Evolutionary conservation across 2,888 invertebrate genomes (phyloP), one percentile per base, ranked within the genome.

Genomic region (Dryadula phaetusa): DNA sequence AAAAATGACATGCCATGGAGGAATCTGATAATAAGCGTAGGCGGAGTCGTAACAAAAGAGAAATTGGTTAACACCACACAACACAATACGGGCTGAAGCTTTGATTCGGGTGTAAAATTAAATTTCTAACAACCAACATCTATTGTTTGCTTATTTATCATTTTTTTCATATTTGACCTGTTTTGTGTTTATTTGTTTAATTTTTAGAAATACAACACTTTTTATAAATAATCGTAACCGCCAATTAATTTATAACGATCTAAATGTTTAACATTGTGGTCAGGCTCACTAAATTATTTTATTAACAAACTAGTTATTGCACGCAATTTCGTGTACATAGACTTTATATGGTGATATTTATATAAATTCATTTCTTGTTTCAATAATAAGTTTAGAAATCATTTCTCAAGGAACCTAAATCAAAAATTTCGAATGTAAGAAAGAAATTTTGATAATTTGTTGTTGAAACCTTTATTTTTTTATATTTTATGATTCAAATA

Each of bases 21-120:
- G 83, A 82, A 90, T 92, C 90, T 88, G 92, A 92, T 90, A 92
- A 92, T 92, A 84, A 82, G 79, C 82, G 92, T 91, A 81, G 92
- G 92, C 86, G 90, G 89, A 77, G 86, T 81, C 65, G 66, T 74
- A 89, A 91, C 89, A 92, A 92, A 86, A 81, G 88, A 87, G 83
- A 83, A 84, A 87, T 90, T 88, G 92, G 92, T 92, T 92, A 83
- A 87, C 90, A 90, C 85, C 74, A 82, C 74, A 77, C 81, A 82
- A 87, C 82, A 90, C 90, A 90, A 92, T 90, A 81, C 84, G 77
- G 79, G 79, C 77, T 77, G 80, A 84, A 81, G 78, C 80, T 90
- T 88, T 86, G 87, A 89, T 89, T 90, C 85, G 88, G 87, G 87
- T 89, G 87, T 91, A 86, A 90, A 91, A 92, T 92, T 91, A 89